Conservation (phyloP, 2,797 vertebrate species). For the Poecilia wingei region DNA sequence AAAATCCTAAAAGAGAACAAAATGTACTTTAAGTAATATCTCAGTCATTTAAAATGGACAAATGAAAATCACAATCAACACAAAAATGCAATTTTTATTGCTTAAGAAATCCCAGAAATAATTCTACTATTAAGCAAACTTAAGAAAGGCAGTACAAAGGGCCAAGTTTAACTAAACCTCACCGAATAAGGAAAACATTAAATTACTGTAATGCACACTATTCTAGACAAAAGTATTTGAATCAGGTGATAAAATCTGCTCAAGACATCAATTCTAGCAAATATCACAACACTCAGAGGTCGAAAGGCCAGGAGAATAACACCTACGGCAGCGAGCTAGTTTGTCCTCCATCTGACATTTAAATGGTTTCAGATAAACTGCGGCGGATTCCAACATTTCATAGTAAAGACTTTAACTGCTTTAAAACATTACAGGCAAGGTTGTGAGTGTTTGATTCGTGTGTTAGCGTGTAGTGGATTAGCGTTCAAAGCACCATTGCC, state of each 20-base stretch:
- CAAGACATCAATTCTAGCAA: not conserved
- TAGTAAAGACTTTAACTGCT: conserved; percentile 20
- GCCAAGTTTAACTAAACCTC: not conserved
- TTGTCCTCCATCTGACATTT: not conserved
- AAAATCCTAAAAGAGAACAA: not conserved
- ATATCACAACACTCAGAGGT: not conserved
- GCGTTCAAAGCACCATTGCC: conserved; percentile 57
- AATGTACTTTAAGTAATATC: not conserved
- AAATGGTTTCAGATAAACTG: not conserved
- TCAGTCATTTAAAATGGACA: not conserved
- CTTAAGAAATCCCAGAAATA: not conserved
- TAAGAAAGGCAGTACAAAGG: not conserved
- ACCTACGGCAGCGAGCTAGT: not conserved
- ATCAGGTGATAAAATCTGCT: not conserved
- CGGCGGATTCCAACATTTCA: conserved; percentile 19
- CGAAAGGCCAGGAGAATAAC: not conserved
- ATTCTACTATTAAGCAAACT: not conserved
- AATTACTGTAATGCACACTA: not conserved
- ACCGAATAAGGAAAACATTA: not conserved
- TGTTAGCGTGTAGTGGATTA: conserved; percentile 31
- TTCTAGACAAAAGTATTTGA: not conserved
- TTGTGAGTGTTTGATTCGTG: conserved; percentile 37
- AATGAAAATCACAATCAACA: not conserved
- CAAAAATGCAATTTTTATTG: not conserved
- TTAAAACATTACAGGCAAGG: conserved; percentile 26